Evolutionary conservation across 2,797 vertebrate species (phyloP), one percentile per base, ranked within the genome.

Genomic region (Mus caroli): DNA sequence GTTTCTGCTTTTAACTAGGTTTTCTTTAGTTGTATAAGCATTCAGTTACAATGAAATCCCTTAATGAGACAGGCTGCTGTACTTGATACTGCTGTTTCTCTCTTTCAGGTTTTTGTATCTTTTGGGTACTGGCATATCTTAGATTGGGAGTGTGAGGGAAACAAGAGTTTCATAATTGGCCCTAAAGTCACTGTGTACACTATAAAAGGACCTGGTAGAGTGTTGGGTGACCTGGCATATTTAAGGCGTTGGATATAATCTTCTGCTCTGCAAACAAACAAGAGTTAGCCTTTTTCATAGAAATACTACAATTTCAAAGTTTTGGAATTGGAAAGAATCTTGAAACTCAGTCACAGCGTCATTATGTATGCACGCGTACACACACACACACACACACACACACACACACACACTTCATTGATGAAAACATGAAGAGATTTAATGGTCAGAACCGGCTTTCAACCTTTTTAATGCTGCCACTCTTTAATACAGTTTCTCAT

Each of bases 301-400:
- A 67, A 73, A 87, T 95, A 50, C 0, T 86, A 1, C 67, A 50
- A 50, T 94, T 77, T 15, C 3, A 62, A 80, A 46, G 43, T 92
- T 92, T 96, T 86, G 69, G 92, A 94, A 78, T 37, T 92, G 76
- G 46, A 87, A 54, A 76, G n/a, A 17, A 46, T 69, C 14, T 95
- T 87, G 62, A 83, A 77, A 12, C 10, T 90, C 26, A n/a, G 3
- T 83, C 40, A 13, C 22, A 12, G 58, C 26, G 37, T 90, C 0
- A n/a, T 43, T 76, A 50, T 43, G 22, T 80, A 40, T 91, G 56
- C 85, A 8, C 40, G 40, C 40, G 40, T 4, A 86, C 56, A 43
- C 43, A 0, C 43, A 4, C 43, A 43, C 43, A 43, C 43, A 43
- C 43, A 43, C 43, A 43, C 43, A 9, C 78, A 11, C 56, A 13